phyloP scores from a whole-genome alignment of 2,797 vertebrate species.

The Sarcophilus harrisii region DNA sequence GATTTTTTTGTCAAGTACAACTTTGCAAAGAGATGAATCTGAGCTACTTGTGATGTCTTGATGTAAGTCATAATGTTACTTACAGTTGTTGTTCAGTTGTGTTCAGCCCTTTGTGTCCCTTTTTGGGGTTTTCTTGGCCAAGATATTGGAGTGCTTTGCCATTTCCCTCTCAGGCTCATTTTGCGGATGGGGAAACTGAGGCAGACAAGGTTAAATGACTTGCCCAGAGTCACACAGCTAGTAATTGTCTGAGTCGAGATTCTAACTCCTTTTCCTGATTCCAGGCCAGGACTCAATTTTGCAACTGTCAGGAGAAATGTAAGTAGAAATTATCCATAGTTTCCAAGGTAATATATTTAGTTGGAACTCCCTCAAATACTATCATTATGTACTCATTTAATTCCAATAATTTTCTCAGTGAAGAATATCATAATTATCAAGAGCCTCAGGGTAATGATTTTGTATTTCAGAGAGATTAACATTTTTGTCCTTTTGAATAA shows the following conservation, averaged over 20 bases:
- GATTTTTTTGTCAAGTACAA: background rate
- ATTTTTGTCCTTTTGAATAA: background rate
- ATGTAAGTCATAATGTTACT: background rate
- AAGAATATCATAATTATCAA: background rate
- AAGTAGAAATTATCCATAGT: constrained; percentile 27
- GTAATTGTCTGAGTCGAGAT: background rate
- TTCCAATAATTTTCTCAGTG: background rate
- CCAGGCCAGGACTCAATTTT: constrained; percentile 5
- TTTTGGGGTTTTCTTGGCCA: background rate
- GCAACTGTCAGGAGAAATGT: background rate
- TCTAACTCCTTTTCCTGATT: background rate
- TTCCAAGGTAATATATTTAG: constrained; percentile 9
- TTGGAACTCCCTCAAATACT: background rate
- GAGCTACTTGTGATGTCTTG: background rate
- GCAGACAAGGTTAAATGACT: background rate
- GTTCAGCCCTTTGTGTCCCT: background rate
- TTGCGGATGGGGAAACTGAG: background rate
- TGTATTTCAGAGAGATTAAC: background rate
- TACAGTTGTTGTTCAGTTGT: background rate
- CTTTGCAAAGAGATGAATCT: background rate
- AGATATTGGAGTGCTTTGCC: background rate
- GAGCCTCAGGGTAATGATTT: background rate
- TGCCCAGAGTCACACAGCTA: background rate
- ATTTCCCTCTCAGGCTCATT: background rate
- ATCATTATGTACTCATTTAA: background rate